phyloP scores from a whole-genome alignment of 2,888 invertebrate genomes.

The Acrocyrtus sp. region DNA sequence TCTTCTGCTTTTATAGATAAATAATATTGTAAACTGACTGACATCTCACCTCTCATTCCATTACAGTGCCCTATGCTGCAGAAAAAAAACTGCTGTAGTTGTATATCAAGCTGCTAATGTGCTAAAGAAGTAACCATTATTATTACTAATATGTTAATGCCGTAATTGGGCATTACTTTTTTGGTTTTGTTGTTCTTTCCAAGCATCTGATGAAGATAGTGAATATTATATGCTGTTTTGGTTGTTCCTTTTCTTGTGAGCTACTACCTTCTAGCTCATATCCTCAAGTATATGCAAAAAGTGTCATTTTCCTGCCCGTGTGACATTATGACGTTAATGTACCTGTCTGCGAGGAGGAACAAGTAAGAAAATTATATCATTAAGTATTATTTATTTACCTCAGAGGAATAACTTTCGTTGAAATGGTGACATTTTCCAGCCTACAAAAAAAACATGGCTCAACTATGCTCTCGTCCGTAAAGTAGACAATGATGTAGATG shows the following conservation, averaged over 20 bases:
- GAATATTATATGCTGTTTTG: neutral
- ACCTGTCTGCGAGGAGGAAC: no score
- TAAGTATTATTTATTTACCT: conserved; percentile 6
- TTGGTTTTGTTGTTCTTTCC: conserved; percentile 21
- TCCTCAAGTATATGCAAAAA: neutral
- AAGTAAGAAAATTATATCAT: conserved; percentile 8
- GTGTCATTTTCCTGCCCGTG: conserved; percentile 38
- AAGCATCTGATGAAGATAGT: neutral
- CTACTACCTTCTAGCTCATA: neutral
- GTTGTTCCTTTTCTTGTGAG: neutral
- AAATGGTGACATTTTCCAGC: no score
- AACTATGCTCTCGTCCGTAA: no score
- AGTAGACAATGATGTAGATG: no score
- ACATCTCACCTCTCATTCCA: neutral
- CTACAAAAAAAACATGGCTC: no score
- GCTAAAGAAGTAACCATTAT: conserved; percentile 37
- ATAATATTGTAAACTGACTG: neutral
- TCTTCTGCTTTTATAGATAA: neutral
- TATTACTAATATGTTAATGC: conserved; percentile 25
- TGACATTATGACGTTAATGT: conserved; percentile 41
- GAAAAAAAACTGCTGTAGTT: neutral
- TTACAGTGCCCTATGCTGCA: neutral
- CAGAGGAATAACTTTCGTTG: neutral
- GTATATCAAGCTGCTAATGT: conserved; percentile 36
- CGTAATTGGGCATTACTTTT: conserved; percentile 50